phyloP scores from a whole-genome alignment of 1,140 invertebrate genomes.

The Capitella teleta region DNA sequence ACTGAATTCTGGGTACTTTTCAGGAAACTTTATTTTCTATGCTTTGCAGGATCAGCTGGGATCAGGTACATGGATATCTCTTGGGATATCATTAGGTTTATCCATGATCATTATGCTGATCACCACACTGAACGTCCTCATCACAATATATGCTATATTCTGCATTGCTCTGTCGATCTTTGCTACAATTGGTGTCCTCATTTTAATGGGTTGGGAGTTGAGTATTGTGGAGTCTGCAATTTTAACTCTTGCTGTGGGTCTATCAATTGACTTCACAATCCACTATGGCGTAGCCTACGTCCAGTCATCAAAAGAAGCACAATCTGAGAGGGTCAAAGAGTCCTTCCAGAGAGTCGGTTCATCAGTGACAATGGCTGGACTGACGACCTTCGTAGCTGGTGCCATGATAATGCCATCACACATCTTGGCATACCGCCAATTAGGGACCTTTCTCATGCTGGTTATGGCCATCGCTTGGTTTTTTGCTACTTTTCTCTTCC shows the following conservation, averaged over 20 bases:
- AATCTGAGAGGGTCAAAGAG: conserved; percentile 23
- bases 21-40: conserved; percentile 64
- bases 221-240: conserved; percentile 91
- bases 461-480: conserved; percentile 82
- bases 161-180: conserved; percentile 75
- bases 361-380: conserved; percentile 80
- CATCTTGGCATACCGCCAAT: conserved; percentile 86
- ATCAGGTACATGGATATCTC: conserved; percentile 65
- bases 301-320: conserved; percentile 40
- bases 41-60: conserved; percentile 77
- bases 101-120: conserved; percentile 68
- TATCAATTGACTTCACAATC: conserved; percentile 90
- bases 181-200: conserved; percentile 69
- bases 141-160: conserved; percentile 74
- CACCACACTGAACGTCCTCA: conserved; percentile 72
- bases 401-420: conserved; percentile 74
- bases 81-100: conserved; percentile 66
- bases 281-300: conserved; percentile 82
- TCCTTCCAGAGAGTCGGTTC: conserved; percentile 66
- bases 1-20: conserved; percentile 55
- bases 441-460: conserved; percentile 81
- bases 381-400: conserved; percentile 85
- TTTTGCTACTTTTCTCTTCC: conserved; percentile 87
- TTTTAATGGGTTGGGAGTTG: conserved; percentile 82
- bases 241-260: conserved; percentile 83